Conservation (phyloP, 2,888 invertebrate species). For the Trachelus iudaicus region DNA sequence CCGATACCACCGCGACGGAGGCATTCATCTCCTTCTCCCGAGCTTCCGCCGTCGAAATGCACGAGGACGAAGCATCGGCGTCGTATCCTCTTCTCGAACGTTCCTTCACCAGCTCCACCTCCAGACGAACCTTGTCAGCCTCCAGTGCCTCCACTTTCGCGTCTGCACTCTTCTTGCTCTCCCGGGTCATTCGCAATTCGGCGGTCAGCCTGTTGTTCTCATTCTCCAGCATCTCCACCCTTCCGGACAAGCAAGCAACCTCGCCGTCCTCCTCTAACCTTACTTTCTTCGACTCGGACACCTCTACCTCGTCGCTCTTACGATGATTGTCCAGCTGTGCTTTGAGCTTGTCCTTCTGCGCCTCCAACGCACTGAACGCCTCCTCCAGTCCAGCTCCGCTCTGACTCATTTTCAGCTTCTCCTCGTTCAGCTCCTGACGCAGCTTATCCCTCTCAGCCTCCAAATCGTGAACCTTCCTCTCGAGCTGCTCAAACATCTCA, state of each 20-base stretch:
- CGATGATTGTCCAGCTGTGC: slow-evolving; percentile 36
- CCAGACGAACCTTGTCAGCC: slow-evolving; percentile 67
- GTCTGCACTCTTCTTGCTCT: slow-evolving; percentile 47
- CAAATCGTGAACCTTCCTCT: slow-evolving; percentile 38
- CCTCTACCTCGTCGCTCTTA: slow-evolving; percentile 54
- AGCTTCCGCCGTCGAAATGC: slow-evolving; percentile 30
- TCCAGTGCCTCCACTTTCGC: slow-evolving; percentile 66
- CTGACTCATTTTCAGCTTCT: slow-evolving; percentile 47
- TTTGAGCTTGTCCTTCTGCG: slow-evolving; percentile 34
- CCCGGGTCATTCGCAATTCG: slow-evolving; percentile 46
- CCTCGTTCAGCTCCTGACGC: slow-evolving; percentile 44
- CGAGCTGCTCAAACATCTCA: slow-evolving; percentile 40
- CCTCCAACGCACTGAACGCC: slow-evolving; percentile 29
- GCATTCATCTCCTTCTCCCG: slow-evolving; percentile 68
- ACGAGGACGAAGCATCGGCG: slow-evolving; percentile 12
- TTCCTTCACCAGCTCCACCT: slow-evolving; percentile 60
- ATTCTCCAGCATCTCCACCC: slow-evolving; percentile 53
- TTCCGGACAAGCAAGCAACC: slow-evolving; percentile 34
- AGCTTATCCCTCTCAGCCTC: slow-evolving; percentile 41
- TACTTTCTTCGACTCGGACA: slow-evolving; percentile 61
- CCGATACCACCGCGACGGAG: slow-evolving; percentile 68
- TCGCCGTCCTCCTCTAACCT: slow-evolving; percentile 47
- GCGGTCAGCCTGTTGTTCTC: slow-evolving; percentile 53
- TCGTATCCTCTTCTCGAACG: slow-evolving; percentile 30
- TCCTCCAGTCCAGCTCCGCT: slow-evolving; percentile 37